Base-by-base conservation (phyloP, 2,113 vertebrate genomes). In the Pachyramphus minor region DNA sequence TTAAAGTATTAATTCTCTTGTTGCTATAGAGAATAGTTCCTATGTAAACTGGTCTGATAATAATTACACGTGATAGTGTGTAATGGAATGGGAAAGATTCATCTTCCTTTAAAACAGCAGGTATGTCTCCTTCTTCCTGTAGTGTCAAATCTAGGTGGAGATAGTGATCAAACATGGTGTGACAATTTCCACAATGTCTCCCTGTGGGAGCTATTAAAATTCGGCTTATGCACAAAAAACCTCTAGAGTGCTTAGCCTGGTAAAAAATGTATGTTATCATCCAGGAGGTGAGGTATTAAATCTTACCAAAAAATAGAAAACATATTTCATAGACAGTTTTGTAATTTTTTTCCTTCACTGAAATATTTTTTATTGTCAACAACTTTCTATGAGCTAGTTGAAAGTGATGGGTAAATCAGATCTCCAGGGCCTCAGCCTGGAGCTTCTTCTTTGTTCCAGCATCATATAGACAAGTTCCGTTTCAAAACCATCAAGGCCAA, bases 131-230 rank as follows among this genome's bases (percentile, higher is more conserved):
- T 90, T 66, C 25, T 30, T 83, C 42, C 84, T 27, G 25, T 6
- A n/a, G 42, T 66, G 75, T 76, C 87, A 96, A 85, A 79, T 13
- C 47, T 76, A 67, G 71, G 90, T 59, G 87, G 58, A 94, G 84
- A 73, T 11, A 84, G 83, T 67, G 78, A 94, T 96, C 92, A 96
- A 96, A 95, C 91, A 80, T 41, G n/a, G 78, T 80, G 45, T 79
- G 87, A 91, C 82, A 79, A 74, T 85, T 94, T 89, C 55, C 0
- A 0, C 52, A 77, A 25, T 52, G 12, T 60, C 63, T 94, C 87
- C 81, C 89, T 89, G 25, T 95, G 87, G 79, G 72, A 96, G 55
- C 50, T 88, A 90, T 95, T 96, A 94, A 90, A 93, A 90, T 85
- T 90, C 79, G 86, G 42, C 22, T 91, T 91, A 86, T 21, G 52